Evolutionary conservation across 2,888 invertebrate species (phyloP).

Genomic region (Scaptomyza flava): DNA sequence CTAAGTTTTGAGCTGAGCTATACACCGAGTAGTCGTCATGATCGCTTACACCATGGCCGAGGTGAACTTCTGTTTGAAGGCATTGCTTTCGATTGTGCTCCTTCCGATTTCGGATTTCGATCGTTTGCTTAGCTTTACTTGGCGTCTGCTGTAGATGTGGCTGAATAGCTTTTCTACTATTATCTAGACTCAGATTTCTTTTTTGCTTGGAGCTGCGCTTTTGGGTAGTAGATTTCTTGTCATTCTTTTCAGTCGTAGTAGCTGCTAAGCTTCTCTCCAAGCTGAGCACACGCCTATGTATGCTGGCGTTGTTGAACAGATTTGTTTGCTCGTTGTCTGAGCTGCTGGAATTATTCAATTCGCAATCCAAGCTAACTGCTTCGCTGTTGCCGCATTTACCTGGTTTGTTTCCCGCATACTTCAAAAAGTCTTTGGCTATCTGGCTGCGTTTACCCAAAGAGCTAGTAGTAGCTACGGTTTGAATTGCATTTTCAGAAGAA

Average conservation of each 20-base stretch:
- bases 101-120: conserved; percentile 31
- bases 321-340: conserved; percentile 74
- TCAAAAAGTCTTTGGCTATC: conserved; percentile 76
- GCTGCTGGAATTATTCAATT: conserved; percentile 73
- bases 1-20: conserved; percentile 67
- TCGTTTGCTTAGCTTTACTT: conserved; percentile 29
- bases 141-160: conserved; percentile 21
- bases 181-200: conserved; percentile 81
- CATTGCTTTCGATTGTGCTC: conserved; percentile 65
- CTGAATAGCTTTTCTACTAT: conserved; percentile 53
- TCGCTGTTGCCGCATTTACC: conserved; percentile 39
- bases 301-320: conserved; percentile 49
- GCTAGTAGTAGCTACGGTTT: conserved; percentile 55
- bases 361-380: conserved; percentile 42
- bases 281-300: conserved; percentile 79
- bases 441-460: conserved; percentile 79
- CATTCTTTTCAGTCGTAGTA: conserved; percentile 49
- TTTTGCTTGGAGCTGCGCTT: conserved; percentile 82
- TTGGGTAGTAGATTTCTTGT: conserved; percentile 60
- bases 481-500: conserved; percentile 16
- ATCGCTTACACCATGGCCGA: conserved; percentile 28
- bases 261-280: conserved; percentile 73
- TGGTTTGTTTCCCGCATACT: conserved; percentile 68
- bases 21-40: conserved; percentile 73
- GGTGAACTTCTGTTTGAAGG: conserved; percentile 43